These are phyloP conservation scores for Porites cylindrica DNA, from an alignment of 92 coral and sea anemone species.

Conservation along the genomic window DNA sequence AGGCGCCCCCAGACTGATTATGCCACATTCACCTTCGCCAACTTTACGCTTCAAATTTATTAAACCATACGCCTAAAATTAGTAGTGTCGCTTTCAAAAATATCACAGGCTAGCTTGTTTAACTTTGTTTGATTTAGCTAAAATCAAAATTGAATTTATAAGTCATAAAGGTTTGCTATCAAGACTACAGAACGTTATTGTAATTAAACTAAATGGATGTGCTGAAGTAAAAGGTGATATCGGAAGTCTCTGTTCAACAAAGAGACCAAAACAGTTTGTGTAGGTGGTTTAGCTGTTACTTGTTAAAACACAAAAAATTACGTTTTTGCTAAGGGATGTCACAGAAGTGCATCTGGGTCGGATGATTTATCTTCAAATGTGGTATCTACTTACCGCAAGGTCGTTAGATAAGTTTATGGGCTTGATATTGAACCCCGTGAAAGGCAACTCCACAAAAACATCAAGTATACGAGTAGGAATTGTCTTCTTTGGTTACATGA, in stretches of 20 bases:
- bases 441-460: not conserved
- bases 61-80: not conserved
- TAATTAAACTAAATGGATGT: conserved; percentile 16
- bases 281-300: not conserved
- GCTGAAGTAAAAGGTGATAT: not conserved
- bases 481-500: conserved; percentile 32
- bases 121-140: conserved; percentile 19
- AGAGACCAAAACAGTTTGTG: conserved; percentile 10
- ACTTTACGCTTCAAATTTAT: not conserved
- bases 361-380: not conserved
- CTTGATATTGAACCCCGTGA: not conserved
- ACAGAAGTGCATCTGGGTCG: not conserved
- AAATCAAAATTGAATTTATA: conserved; percentile 48
- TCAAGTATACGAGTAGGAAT: conserved; percentile 41
- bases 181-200: not conserved
- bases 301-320: conserved; percentile 8
- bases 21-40: not conserved
- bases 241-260: conserved; percentile 16
- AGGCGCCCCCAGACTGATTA: conserved; percentile 10
- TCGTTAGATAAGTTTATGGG: not conserved
- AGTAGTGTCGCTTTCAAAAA: not conserved
- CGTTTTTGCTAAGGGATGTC: not conserved
- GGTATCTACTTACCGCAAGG: conserved; percentile 2
- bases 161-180: conserved; percentile 19
- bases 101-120: conserved; percentile 17